These are phyloP conservation scores for Megaustenia siamemsis DNA, from an alignment of 2,888 invertebrate genomes.

Conservation along the genomic window DNA sequence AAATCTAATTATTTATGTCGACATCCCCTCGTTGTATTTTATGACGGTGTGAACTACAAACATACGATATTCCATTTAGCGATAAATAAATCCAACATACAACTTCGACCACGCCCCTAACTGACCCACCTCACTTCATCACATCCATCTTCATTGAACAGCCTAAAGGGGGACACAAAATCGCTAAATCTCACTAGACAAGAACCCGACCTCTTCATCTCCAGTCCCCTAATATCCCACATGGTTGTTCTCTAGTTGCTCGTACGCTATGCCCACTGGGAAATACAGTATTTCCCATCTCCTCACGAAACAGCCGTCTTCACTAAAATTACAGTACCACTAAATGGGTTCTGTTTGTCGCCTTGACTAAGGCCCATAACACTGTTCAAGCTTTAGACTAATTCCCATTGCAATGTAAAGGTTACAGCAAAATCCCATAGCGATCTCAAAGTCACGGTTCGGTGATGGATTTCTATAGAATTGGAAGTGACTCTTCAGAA, in stretches of 20 bases:
- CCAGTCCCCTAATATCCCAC: neutral
- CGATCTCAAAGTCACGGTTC: neutral
- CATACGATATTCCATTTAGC: no score
- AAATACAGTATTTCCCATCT: neutral
- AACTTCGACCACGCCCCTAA: neutral
- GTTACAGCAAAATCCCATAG: neutral
- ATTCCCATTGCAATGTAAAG: slow-evolving; percentile 5
- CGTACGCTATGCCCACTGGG: neutral
- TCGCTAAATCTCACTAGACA: neutral
- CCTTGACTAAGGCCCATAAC: neutral
- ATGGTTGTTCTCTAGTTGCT: neutral
- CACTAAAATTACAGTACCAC: neutral
- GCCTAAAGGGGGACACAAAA: neutral
- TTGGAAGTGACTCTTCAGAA: neutral
- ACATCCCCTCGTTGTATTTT: no score
- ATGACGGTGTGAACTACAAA: no score
- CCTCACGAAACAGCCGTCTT: neutral
- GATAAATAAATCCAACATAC: neutral
- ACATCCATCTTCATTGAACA: neutral
- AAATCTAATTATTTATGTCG: no score
- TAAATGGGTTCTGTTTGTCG: neutral
- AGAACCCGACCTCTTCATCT: neutral
- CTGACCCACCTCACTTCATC: neutral
- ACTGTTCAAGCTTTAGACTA: neutral
- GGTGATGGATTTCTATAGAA: neutral